These are phyloP conservation scores for Ochropleura plecta DNA, from an alignment of 2,888 invertebrate species.

Conservation along the genomic window DNA sequence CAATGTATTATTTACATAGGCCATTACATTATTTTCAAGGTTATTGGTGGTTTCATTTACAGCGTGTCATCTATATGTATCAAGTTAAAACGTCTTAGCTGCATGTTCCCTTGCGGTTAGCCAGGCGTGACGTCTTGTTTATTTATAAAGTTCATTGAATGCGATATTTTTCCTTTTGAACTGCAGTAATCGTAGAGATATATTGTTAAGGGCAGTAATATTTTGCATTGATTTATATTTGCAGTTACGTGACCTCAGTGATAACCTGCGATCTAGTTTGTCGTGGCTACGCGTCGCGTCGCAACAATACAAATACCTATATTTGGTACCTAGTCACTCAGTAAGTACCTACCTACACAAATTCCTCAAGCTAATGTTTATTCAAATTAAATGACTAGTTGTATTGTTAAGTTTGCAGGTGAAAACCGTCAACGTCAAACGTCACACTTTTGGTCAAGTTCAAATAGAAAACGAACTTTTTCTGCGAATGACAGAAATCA, in stretches of 20 bases:
- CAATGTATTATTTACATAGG: constrained; percentile 37
- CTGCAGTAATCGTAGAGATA: constrained; percentile 25
- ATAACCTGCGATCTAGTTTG: constrained; percentile 62
- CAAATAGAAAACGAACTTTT: constrained; percentile 12
- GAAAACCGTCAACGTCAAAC: no score
- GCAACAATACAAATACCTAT: constrained; percentile 50
- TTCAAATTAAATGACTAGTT: constrained; percentile 21
- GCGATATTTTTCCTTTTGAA: constrained; percentile 47
- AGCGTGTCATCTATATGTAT: constrained; percentile 24
- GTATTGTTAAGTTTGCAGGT: constrained; percentile 21
- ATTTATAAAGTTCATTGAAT: constrained; percentile 57
- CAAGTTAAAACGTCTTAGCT: constrained; percentile 34
- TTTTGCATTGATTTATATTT: constrained; percentile 57
- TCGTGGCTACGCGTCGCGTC: constrained; percentile 40
- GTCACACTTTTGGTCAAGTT: not conserved
- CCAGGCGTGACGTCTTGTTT: constrained; percentile 55
- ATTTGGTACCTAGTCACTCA: constrained; percentile 1
- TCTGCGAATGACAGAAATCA: not conserved
- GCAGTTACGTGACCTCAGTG: constrained; percentile 55
- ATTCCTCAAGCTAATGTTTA: constrained; percentile 33
- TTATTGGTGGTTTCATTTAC: constrained; percentile 40
- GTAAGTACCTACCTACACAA: not conserved
- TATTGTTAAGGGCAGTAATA: constrained; percentile 42
- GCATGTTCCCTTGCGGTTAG: constrained; percentile 54
- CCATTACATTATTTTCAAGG: constrained; percentile 41